Evolutionary conservation across 92 coral and sea anemone species (phyloP), one percentile per base, ranked within the genome.

Genomic region (Palythoa grandis): DNA sequence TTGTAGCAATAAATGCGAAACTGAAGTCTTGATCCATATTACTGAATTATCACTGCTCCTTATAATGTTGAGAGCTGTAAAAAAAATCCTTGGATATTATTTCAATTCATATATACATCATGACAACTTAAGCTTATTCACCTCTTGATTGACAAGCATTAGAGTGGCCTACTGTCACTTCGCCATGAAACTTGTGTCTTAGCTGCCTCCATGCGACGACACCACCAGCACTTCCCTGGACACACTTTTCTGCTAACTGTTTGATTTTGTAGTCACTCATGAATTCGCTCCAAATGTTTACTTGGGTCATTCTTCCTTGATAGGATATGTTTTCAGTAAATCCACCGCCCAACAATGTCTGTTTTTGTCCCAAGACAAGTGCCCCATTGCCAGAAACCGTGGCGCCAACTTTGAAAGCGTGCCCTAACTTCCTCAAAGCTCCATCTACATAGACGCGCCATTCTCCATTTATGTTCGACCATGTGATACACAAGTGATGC

Each of bases 181-280:
- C 74, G n/a, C 85, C 85, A 22, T 15, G 63, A 23, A 80, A 39
- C n/a, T 80, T 43, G 85, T 80, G 85, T 22, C 74, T 70, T 37
- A 80, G 66, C 24, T 47, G 43, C 65, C 85, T 80, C 85, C 85
- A 80, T 23, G 61, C 85, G 1, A 43, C 74, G 4, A 63, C 8
- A 12, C 47, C 9, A 20, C 85, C 85, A 43, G 2, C n/a, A 25
- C 61, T 80, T 25, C 72, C 73, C 24, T 80, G 74, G 6, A 80
- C 13, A 11, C 85, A 80, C 9, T 22, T n/a, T 7, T 80, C 40
- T 7, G 85, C 74, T 5, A 66, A 14, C 25, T 38, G 7, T 66
- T 63, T 65, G 25, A 80, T 52, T 2, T 0, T 23, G 0, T 9
- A 5, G 2, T 47, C 39, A 65, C 7, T 15, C 60, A 66, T 12